Evolutionary conservation across 2,797 vertebrate species (phyloP), one percentile per base, ranked within the genome.

Genomic region (Vultur gryphus): DNA sequence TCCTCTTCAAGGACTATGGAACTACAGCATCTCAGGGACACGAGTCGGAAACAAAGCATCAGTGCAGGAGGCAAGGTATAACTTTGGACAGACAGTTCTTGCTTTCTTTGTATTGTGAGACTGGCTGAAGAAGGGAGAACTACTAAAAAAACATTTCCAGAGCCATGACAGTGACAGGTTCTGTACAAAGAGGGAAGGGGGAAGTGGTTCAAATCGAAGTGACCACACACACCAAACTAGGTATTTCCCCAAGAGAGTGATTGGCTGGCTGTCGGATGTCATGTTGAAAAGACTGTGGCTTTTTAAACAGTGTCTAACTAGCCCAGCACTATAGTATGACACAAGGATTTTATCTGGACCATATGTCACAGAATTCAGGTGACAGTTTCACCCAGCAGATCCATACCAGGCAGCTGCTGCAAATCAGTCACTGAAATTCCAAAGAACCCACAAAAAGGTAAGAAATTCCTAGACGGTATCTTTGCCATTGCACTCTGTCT

Each of bases 131-230:
- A 88, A 87, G 46, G 26, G 43, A 92, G 86, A 90, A 93, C 24
- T 25, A 55, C 37, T 26, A 16, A 26, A 61, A 84, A 51, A 24
- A 1, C 19, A 37, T 83, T 71, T 84, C 43, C 18, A 35, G 41
- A 81, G 16, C 48, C 7, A 2, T 31, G 55, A 59, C 44, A 64
- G 16, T 41, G 72, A 16, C n/a, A 64, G 31, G 31, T 52, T 72
- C 48, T 52, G 20, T 35, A 23, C 62, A 31, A 62, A 71, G 58
- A 78, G 31, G 26, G 31, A 76, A 93, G 82, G 41, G 64, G 83
- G 95, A 97, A 96, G 96, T 91, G 54, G 57, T 72, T 90, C 61
- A 11, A 23, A 62, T 33, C 10, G 39, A 35, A 41, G 41, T 52
- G 54, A n/a, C 76, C 33, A 33, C 24, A 43, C 17, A 14, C 10